Percentiles rank a stretch among this genome's conserved stretches.
Conservation (phyloP, 2,113 vertebrate species). For the Dromas ardeola region DNA sequence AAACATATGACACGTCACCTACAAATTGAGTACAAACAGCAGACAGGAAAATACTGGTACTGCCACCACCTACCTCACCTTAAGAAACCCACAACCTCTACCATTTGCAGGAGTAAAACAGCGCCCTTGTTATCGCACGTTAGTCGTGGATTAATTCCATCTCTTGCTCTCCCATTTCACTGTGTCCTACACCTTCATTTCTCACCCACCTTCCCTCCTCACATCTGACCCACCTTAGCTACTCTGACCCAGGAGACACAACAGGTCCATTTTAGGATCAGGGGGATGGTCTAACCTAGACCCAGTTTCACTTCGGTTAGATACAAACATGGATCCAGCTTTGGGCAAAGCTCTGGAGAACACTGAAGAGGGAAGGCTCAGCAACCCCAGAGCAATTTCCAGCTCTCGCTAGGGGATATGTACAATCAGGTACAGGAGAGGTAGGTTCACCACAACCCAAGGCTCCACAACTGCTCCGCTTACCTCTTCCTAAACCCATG, state of each 20-base stretch:
- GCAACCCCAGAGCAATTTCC: background rate
- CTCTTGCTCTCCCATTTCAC: background rate
- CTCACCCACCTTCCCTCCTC: background rate
- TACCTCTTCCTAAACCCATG: background rate
- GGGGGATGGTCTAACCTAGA: background rate
- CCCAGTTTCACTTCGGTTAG: background rate
- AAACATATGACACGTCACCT: background rate
- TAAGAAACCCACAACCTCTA: background rate
- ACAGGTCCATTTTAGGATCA: background rate
- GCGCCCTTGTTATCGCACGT: rapidly evolving
- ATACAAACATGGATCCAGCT: background rate
- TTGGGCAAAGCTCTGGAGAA: background rate
- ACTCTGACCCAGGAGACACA: background rate
- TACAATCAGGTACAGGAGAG: background rate
- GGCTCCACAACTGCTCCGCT: background rate
- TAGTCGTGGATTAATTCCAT: background rate
- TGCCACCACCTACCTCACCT: background rate
- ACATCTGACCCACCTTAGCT: background rate
- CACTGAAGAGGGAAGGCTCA: background rate
- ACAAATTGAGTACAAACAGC: background rate
- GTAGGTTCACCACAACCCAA: background rate
- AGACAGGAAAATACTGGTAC: background rate
- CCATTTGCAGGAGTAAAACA: background rate
- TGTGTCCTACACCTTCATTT: background rate
- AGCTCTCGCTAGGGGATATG: background rate